Base-by-base conservation (phyloP, 2,888 invertebrate genomes). In the Eudemis profundana region DNA sequence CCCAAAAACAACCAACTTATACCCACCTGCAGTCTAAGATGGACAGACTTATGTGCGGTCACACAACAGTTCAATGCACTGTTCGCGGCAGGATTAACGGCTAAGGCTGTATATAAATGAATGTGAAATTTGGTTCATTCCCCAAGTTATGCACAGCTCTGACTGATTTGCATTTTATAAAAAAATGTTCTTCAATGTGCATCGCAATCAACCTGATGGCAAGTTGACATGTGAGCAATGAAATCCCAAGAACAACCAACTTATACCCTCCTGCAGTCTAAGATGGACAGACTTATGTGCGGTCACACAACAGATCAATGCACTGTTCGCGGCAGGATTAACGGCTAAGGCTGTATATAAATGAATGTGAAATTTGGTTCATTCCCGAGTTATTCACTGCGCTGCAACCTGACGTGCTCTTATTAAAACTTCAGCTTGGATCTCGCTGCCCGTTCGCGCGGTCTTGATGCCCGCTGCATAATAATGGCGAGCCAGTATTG, bases 81-180 rank as follows among this genome's bases (percentile, higher is more conserved):
- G n/a, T 21, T 46, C 5, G 4, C 44, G 7, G 14, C 5, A 27
- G 27, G 4, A 29, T 49, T 27, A 12, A 23, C n/a, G 12, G 3
- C 7, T n/a, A 50, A 33, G n/a, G 3, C n/a, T 14, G 7, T 51
- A 12, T 19, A 38, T 38, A 53, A 38, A 53, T 53, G 23, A 53
- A 21, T 51, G 21, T 53, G 23, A 23, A 12, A 21, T 53, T 53
- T 15, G n/a, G 38, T 42, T 54, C 27, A 1, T 12, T 7, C 12
- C 4, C n/a, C 47, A 53, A 40, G 46, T 50, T 57, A 64, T 44
- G 57, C 44, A 49, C 40, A 19, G 36, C 29, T 71, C 68, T 68
- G 73, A 73, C 70, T 80, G 79, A 79, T 78, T 78, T 74, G 77
- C 72, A 77, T 78, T 81, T 83, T 82, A 84, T 84, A 84, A 82